Evolutionary conservation across 2,888 invertebrate species (phyloP).

Genomic region (Laspeyria flexula): DNA sequence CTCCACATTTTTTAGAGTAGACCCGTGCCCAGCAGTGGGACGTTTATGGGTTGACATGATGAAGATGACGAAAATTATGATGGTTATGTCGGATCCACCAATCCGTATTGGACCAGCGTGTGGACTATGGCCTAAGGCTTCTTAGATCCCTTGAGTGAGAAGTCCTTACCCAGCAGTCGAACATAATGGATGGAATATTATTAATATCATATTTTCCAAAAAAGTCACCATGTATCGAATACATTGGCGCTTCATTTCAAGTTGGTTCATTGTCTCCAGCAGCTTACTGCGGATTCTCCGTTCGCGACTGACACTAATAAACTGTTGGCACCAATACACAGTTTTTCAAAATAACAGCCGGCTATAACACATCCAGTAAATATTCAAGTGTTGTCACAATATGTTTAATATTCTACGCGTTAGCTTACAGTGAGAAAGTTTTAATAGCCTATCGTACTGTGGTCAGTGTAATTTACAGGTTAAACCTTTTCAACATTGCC

Average conservation of each 20-base stretch:
- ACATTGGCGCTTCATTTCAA: constrained; percentile 32
- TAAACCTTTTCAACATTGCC: constrained; percentile 9
- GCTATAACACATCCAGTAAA: constrained; percentile 38
- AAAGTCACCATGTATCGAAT: constrained; percentile 26
- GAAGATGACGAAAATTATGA: no score
- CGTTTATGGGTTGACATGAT: no score
- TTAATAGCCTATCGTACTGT: constrained; percentile 28
- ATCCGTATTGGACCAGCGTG: no score
- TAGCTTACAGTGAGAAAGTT: constrained; percentile 31
- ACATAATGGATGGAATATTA: no score
- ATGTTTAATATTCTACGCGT: constrained; percentile 34
- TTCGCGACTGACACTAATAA: constrained; percentile 33
- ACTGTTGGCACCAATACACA: constrained; percentile 42
- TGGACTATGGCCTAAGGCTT: no score
- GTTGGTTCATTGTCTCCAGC: constrained; percentile 22
- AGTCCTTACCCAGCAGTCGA: no score
- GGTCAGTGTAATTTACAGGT: constrained; percentile 19
- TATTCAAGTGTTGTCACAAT: constrained; percentile 29
- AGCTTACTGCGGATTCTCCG: constrained; percentile 34
- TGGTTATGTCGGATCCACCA: no score
- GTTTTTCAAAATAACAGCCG: constrained; percentile 39
- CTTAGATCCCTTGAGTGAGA: no score
- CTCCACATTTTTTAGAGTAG: no score
- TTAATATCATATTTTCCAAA: no score
- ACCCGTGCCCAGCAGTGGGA: no score